Percentiles rank a stretch among this genome's conserved stretches.
These are phyloP conservation scores for Meles meles DNA, from an alignment of 2,113 vertebrate species.

Conservation along the genomic window DNA sequence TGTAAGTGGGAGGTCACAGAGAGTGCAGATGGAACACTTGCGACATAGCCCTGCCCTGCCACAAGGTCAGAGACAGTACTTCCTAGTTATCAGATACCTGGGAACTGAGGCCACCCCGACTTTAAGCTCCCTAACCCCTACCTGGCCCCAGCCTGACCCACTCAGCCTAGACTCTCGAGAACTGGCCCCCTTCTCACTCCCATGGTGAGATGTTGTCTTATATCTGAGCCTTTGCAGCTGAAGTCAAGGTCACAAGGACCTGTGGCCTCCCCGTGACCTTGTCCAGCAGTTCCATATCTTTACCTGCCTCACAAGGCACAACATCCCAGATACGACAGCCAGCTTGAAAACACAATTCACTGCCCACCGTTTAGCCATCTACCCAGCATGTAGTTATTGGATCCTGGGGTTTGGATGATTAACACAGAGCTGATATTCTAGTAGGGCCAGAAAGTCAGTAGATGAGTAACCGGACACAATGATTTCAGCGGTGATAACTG, in stretches of 20 bases:
- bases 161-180: neutral
- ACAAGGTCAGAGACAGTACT: neutral
- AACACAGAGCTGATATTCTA: neutral
- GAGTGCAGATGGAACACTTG: neutral
- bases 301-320: neutral
- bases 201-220: neutral
- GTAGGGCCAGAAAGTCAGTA: neutral
- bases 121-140: neutral
- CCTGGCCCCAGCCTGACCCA: neutral
- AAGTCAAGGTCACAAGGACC: neutral
- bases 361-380: accelerated
- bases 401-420: accelerated
- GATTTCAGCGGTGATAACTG: neutral
- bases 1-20: neutral
- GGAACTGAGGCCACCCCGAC: neutral
- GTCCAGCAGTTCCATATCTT: neutral
- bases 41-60: no score
- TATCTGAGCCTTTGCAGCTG: neutral
- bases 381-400: accelerated
- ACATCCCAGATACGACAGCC: neutral
- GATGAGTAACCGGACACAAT: neutral
- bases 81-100: conserved; percentile 1
- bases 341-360: neutral
- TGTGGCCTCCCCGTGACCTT: neutral
- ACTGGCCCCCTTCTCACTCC: neutral